Evolutionary conservation across 2,888 invertebrate genomes (phyloP), one percentile per base, ranked within the genome.

Genomic region (Drosophila acutilabella): DNA sequence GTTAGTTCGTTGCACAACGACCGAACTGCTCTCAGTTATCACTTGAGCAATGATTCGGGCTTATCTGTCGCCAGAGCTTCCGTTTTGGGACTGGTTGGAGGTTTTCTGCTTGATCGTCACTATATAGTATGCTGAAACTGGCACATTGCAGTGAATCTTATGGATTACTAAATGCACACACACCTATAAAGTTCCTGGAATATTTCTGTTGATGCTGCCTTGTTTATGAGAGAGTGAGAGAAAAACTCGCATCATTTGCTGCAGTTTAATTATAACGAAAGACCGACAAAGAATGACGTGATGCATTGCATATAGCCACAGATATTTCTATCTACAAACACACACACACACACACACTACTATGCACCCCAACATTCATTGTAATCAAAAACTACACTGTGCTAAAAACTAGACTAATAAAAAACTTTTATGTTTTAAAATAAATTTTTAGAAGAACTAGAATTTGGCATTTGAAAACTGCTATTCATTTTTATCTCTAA

Each of bases 251-350:
- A 44, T 44, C 26, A 62, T 60, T 69, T 42, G 57, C 61, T 74
- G 75, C 84, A 81, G 78, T 84, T 87, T 76, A 80, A 87, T 80
- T 87, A 82, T 80, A 87, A 71, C 72, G 60, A 74, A 68, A 65
- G 59, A 26, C 67, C 72, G 79, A 83, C 69, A 60, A 71, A 78
- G 87, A 78, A 80, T 83, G 83, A 83, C 83, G 83, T 83, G 83
- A 83, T 83, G 72, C 87, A 60, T 30, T 50, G 69, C 64, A 64
- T 67, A 74, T 81, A 78, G 68, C 54, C 58, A 26, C 13, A 50
- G 44, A 64, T 78, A 64, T 64, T 62, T 78, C 50, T 36, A 7
- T 26, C 26, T 26, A 26, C 26, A 26, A 6, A 26, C 26, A 7
- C 4, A 23, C 26, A 26, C 26, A 26, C 26, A 26, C 26, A 7